Evolutionary conservation across 1,140 invertebrate species (phyloP).

Genomic region (Zophobas atratus): DNA sequence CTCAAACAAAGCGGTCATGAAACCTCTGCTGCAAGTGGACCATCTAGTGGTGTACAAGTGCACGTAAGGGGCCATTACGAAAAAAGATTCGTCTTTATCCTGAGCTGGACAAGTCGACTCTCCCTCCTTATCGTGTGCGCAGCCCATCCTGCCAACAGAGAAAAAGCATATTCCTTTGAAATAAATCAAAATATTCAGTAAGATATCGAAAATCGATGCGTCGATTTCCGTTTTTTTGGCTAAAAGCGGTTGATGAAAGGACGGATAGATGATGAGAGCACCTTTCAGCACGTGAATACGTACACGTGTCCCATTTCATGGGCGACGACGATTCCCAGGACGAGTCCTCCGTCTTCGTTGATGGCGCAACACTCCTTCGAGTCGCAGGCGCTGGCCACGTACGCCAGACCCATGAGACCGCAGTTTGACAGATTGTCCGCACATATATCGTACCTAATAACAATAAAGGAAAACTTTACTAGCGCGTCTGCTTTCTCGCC

Average conservation of each 20-base stretch:
- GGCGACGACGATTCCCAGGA: slow-evolving; percentile 77
- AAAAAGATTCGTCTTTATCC: slow-evolving; percentile 67
- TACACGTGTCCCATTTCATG: slow-evolving; percentile 85
- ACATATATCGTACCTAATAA: slow-evolving; percentile 64
- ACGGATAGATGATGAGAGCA: background rate
- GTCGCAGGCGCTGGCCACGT: slow-evolving; percentile 78
- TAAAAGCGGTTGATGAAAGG: slow-evolving; percentile 25
- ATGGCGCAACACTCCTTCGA: slow-evolving; percentile 76
- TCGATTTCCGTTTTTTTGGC: slow-evolving; percentile 1
- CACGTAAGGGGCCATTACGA: slow-evolving; percentile 79
- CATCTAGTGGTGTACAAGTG: slow-evolving; percentile 74
- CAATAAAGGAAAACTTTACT: slow-evolving; percentile 45
- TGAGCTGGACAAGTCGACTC: slow-evolving; percentile 67
- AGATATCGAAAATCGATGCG: background rate
- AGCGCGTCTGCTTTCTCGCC: background rate
- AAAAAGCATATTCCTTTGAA: background rate
- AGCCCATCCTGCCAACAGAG: slow-evolving; percentile 72
- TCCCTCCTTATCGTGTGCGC: slow-evolving; percentile 73
- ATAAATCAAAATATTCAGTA: background rate
- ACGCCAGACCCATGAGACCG: slow-evolving; percentile 78
- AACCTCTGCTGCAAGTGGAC: slow-evolving; percentile 77
- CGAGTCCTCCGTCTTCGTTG: slow-evolving; percentile 79
- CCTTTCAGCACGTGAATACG: slow-evolving; percentile 54
- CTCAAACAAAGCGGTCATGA: slow-evolving; percentile 79
- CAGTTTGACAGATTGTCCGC: slow-evolving; percentile 72